Percentiles rank a stretch among this genome's conserved stretches.
Evolutionary conservation across 2,888 invertebrate species (phyloP).

Genomic region (Deilephila porcellus): DNA sequence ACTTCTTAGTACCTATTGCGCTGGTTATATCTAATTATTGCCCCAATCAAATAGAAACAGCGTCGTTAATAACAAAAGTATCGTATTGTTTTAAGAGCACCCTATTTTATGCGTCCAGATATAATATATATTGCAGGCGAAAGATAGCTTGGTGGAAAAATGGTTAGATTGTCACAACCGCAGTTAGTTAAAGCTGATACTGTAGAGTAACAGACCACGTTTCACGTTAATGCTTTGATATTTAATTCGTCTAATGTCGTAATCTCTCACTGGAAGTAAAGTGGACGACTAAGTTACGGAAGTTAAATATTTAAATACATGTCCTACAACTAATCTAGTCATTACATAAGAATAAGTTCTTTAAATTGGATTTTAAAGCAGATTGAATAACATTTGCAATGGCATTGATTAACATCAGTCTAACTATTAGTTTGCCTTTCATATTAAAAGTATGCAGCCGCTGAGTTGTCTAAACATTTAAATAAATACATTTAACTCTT

Average conservation of each 20-base stretch:
- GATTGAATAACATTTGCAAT: slow-evolving; percentile 57
- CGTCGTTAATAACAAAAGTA: slow-evolving; percentile 33
- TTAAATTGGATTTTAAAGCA: slow-evolving; percentile 57
- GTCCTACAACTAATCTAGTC: slow-evolving; percentile 49
- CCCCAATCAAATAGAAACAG: slow-evolving; percentile 63
- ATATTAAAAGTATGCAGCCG: slow-evolving; percentile 42
- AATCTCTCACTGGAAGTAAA: slow-evolving; percentile 44
- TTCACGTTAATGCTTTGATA: slow-evolving; percentile 8
- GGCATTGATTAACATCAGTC: slow-evolving; percentile 63
- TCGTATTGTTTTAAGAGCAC: slow-evolving; percentile 26
- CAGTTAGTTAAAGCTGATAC: slow-evolving; percentile 36
- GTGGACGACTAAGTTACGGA: slow-evolving; percentile 51
- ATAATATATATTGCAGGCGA: slow-evolving; percentile 22
- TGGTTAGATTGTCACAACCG: slow-evolving; percentile 44
- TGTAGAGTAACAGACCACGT: slow-evolving; percentile 8
- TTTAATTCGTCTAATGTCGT: slow-evolving; percentile 20
- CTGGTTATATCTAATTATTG: slow-evolving; percentile 69
- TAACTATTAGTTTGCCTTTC: slow-evolving; percentile 56
- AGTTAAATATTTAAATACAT: slow-evolving; percentile 38
- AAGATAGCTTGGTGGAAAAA: slow-evolving; percentile 41
- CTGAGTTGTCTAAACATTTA: slow-evolving; percentile 40
- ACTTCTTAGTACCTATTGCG: slow-evolving; percentile 61
- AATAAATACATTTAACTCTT: slow-evolving; percentile 75
- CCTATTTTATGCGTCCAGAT: slow-evolving; percentile 18
- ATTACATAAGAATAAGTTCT: slow-evolving; percentile 39